A percentile compares a stretch with the other conserved stretches of the same genome.
Evolutionary conservation across 2,113 vertebrate species (phyloP).

Genomic region (Scalopus aquaticus): DNA sequence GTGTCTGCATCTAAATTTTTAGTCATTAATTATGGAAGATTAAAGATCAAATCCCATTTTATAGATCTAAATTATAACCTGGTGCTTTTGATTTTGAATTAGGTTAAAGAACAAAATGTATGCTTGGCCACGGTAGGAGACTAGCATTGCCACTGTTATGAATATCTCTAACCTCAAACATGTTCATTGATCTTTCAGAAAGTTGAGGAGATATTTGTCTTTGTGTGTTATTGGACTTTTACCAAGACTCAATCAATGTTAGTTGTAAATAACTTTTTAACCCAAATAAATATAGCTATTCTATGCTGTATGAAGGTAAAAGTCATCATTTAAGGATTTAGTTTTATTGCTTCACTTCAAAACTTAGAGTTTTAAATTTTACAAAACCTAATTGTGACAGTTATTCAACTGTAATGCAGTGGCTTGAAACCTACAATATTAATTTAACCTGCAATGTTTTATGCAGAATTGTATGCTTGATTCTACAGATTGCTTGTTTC

Average conservation of each 20-base stretch:
- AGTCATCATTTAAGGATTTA: conserved; percentile 95
- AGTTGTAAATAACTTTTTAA: conserved; percentile 97
- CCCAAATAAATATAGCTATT: conserved; percentile 89
- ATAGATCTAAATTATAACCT: conserved; percentile 72
- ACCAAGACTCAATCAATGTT: conserved; percentile 92
- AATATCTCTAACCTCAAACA: conserved; percentile 65
- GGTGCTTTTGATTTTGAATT: conserved; percentile 79
- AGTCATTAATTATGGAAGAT: conserved; percentile 51
- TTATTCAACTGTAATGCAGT: conserved; percentile 84
- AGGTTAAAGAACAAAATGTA: conserved; percentile 60
- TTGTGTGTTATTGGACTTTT: conserved; percentile 92
- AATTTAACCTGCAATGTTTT: conserved; percentile 87
- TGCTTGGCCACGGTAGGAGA: conserved; percentile 64
- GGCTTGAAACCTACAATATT: conserved; percentile 85
- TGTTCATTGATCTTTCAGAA: conserved; percentile 72
- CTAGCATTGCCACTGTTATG: conserved; percentile 56
- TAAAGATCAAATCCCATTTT: conserved; percentile 66
- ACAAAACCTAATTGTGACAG: conserved; percentile 81
- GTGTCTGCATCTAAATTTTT: conserved; percentile 63
- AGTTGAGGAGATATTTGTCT: conserved; percentile 89
- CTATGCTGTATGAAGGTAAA: conserved; percentile 94
- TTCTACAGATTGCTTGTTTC: conserved; percentile 83
- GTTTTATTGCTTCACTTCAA: conserved; percentile 88
- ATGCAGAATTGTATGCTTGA: conserved; percentile 87
- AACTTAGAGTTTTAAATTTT: conserved; percentile 85